phyloP scores from a whole-genome alignment of 2,113 vertebrate species.

The Sorex fumeus region DNA sequence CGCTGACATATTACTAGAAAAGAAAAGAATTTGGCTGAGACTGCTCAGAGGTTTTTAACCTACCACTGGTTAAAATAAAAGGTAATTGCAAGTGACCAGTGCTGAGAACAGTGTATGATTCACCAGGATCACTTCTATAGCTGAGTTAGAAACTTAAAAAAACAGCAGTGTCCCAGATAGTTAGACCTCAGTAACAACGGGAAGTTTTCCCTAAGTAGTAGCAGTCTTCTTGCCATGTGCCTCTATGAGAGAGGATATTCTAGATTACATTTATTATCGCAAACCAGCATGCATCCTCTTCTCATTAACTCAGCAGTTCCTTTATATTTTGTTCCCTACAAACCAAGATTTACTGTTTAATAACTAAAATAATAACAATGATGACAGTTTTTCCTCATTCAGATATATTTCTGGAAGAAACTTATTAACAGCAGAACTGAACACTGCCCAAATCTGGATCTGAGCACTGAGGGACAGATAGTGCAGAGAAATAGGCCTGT shows the following conservation, averaged over 20 bases:
- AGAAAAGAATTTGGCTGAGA: neutral
- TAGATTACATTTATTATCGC: neutral
- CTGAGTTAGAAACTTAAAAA: neutral
- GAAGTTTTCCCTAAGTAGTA: neutral
- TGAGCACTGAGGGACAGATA: neutral
- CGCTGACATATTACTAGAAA: neutral
- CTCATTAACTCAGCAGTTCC: neutral
- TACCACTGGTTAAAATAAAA: neutral
- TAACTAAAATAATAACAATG: neutral
- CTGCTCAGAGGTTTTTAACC: neutral
- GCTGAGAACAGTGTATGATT: neutral
- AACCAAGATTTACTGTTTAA: neutral
- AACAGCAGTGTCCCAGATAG: neutral
- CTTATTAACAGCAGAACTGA: neutral
- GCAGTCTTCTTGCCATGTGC: neutral
- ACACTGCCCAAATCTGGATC: neutral
- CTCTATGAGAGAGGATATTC: neutral
- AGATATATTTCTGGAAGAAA: conserved; percentile 51
- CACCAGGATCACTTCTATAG: neutral
- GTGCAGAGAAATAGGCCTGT: neutral
- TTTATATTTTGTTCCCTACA: neutral
- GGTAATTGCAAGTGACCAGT: neutral
- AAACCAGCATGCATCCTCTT: neutral
- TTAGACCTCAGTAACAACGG: neutral
- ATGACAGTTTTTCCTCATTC: conserved; percentile 41